Conservation (phyloP, 1,140 invertebrate species). For the Polypedilum vanderplanki region DNA sequence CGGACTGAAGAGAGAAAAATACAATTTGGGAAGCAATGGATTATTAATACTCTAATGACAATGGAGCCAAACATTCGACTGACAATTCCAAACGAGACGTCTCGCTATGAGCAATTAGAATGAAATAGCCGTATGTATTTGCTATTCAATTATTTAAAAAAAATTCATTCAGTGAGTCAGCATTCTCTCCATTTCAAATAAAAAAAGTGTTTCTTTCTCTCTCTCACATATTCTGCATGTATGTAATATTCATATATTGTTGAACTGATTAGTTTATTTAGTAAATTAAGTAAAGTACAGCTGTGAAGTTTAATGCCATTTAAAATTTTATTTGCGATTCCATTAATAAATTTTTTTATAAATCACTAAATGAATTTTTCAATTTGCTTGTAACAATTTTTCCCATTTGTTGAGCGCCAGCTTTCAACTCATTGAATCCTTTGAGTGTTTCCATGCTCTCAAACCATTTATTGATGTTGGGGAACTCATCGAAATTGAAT, state of each 20-base stretch:
- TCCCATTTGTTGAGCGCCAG: neutral
- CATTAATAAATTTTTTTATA: neutral
- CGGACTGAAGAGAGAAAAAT: neutral
- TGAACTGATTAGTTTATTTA: too few relatives aligned
- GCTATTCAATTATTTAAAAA: too few relatives aligned
- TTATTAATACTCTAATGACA: constrained; percentile 2
- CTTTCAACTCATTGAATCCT: neutral
- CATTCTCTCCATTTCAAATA: too few relatives aligned
- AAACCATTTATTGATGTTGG: neutral
- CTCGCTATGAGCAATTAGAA: too few relatives aligned
- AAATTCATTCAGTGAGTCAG: too few relatives aligned
- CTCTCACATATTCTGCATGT: too few relatives aligned
- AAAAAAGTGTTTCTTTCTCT: too few relatives aligned
- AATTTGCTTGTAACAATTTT: neutral
- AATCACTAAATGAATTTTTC: constrained; percentile 23
- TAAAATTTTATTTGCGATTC: too few relatives aligned
- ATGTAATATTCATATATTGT: too few relatives aligned
- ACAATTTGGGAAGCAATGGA: neutral
- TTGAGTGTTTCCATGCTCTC: neutral
- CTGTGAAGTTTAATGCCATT: too few relatives aligned
- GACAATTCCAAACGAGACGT: neutral
- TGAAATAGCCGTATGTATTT: too few relatives aligned
- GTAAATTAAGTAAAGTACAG: too few relatives aligned
- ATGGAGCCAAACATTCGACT: neutral
- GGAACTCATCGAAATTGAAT: neutral